Evolutionary conservation across 2,797 vertebrate species (phyloP).

Genomic region (Protonibea diacanthus): DNA sequence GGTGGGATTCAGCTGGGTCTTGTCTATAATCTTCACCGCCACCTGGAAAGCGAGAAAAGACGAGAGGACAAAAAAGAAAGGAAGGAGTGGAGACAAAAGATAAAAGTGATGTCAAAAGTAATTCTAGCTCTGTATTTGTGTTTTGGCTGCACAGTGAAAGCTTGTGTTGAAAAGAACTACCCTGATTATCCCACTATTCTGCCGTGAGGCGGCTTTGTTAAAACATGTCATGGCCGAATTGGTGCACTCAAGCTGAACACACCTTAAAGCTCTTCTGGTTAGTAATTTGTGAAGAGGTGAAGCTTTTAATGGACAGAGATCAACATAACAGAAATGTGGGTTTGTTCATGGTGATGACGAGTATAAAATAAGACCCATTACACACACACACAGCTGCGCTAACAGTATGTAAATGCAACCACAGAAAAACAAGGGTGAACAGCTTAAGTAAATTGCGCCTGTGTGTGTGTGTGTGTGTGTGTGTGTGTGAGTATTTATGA

Average conservation of each 20-base stretch:
- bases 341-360: conserved; percentile 8
- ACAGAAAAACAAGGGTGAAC: neutral
- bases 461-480: neutral
- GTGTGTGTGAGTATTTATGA: conserved; percentile 11
- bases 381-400: neutral
- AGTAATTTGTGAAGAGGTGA: conserved; percentile 16
- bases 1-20: conserved; percentile 86
- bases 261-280: conserved; percentile 33
- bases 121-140: conserved; percentile 41
- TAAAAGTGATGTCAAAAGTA: conserved; percentile 40
- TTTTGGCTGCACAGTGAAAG: conserved; percentile 27
- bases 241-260: conserved; percentile 28
- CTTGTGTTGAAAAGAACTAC: conserved; percentile 10
- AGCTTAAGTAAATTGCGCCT: conserved; percentile 1
- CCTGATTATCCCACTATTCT: conserved; percentile 54
- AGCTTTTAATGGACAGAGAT: conserved; percentile 14
- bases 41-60: conserved; percentile 71
- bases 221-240: conserved; percentile 55
- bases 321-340: neutral
- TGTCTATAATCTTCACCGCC: conserved; percentile 87
- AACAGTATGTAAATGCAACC: neutral
- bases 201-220: conserved; percentile 40
- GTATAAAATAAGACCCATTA: neutral
- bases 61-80: conserved; percentile 10
- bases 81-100: conserved; percentile 21